These are phyloP conservation scores for Dione vanillae DNA, from an alignment of 2,888 invertebrate species.

Conservation along the genomic window DNA sequence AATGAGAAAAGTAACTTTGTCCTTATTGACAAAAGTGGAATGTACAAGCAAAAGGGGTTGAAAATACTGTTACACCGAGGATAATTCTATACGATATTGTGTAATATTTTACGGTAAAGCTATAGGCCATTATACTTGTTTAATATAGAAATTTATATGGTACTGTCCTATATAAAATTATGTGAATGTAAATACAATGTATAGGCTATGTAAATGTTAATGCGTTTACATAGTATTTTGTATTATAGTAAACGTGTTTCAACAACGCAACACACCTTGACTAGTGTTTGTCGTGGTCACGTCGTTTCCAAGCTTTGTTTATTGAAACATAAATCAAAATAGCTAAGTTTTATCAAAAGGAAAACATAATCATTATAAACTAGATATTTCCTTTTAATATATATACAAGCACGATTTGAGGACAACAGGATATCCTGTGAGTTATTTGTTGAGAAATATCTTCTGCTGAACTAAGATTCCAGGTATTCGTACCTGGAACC, in stretches of 20 bases:
- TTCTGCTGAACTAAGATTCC: too few relatives aligned
- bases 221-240: not conserved
- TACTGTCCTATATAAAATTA: slow-evolving; percentile 19
- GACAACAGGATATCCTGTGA: too few relatives aligned
- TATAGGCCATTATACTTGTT: slow-evolving; percentile 20
- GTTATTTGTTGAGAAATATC: too few relatives aligned
- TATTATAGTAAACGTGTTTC: not conserved
- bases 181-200: slow-evolving; percentile 22
- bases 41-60: slow-evolving; percentile 4
- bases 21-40: slow-evolving; percentile 6
- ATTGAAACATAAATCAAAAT: not conserved
- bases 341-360: too few relatives aligned
- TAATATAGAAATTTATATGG: slow-evolving; percentile 25
- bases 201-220: slow-evolving; percentile 23
- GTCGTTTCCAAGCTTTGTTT: not conserved
- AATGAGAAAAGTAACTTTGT: slow-evolving; percentile 26
- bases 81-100: not conserved
- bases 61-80: not conserved
- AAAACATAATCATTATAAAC: too few relatives aligned
- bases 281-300: not conserved
- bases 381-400: too few relatives aligned
- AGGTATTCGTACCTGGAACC: too few relatives aligned
- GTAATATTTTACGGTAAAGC: slow-evolving; percentile 24
- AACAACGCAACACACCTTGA: not conserved
- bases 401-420: too few relatives aligned